phyloP scores from a whole-genome alignment of 35 echinoderm and acorn worm genomes.

The Diadema setosum region DNA sequence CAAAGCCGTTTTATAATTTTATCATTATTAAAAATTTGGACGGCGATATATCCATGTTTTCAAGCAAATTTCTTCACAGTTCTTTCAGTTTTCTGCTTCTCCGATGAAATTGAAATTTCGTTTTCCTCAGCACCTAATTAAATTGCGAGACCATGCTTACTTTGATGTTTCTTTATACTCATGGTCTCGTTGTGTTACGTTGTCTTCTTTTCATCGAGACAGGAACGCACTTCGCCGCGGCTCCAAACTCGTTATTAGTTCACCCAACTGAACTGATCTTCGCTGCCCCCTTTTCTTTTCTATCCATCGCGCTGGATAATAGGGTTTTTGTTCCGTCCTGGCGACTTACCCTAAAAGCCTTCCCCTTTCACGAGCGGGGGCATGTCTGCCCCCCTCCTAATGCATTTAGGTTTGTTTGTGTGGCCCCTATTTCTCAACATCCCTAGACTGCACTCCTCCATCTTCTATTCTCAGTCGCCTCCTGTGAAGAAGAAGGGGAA shows the following conservation, averaged over 20 bases:
- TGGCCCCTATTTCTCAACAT: neutral
- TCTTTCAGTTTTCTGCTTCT: too few species aligned
- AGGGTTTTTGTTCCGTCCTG: slow-evolving; percentile 8
- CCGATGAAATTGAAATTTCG: too few species aligned
- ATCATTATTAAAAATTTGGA: too few species aligned
- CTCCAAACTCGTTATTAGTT: slow-evolving; percentile 9
- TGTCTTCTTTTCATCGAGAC: too few species aligned
- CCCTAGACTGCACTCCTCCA: neutral
- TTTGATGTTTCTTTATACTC: too few species aligned
- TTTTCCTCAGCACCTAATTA: too few species aligned
- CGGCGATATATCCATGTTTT: too few species aligned
- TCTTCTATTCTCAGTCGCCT: neutral
- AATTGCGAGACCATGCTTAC: too few species aligned
- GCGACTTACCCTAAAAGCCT: neutral
- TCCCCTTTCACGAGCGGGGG: neutral
- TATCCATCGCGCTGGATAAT: neutral
- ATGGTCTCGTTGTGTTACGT: too few species aligned
- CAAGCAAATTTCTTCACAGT: too few species aligned
- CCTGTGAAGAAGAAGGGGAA: neutral
- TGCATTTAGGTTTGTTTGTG: slow-evolving; percentile 20
- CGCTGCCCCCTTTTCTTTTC: neutral
- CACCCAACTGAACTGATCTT: neutral
- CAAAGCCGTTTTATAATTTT: too few species aligned
- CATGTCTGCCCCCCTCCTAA: neutral
- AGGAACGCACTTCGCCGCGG: neutral